These are phyloP conservation scores for Ptychochromis oligacanthus DNA, from an alignment of 2,113 vertebrate species.

Conservation along the genomic window DNA sequence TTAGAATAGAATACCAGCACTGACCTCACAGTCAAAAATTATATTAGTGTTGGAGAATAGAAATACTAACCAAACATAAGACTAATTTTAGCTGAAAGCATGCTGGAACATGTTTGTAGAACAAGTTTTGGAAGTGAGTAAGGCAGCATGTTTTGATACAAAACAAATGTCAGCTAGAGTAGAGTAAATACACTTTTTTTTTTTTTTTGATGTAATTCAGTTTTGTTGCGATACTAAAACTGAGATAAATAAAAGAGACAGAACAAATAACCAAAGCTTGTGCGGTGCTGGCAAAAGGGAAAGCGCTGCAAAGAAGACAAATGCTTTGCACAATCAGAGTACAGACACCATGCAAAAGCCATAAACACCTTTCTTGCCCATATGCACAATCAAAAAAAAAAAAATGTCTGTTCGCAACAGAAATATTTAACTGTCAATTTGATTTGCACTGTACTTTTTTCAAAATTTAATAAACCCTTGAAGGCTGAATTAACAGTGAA, in stretches of 20 bases:
- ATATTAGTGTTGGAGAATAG: neutral
- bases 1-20: neutral
- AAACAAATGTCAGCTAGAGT: neutral
- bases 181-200: neutral
- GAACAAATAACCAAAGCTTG: neutral
- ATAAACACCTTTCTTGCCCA: neutral
- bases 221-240: neutral
- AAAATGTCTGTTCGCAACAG: neutral
- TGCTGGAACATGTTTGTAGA: neutral
- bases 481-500: neutral
- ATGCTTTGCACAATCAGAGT: neutral
- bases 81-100: neutral
- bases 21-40: neutral
- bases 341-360: neutral
- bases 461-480: neutral
- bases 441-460: neutral
- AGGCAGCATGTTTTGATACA: neutral
- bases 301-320: neutral
- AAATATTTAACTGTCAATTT: neutral
- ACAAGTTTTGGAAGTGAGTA: accelerated
- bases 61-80: neutral
- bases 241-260: neutral
- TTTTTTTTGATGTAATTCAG: neutral
- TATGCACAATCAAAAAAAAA: neutral
- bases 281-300: neutral